Conservation (phyloP, 2,113 vertebrate species). For the Oryzias curvinotus region DNA sequence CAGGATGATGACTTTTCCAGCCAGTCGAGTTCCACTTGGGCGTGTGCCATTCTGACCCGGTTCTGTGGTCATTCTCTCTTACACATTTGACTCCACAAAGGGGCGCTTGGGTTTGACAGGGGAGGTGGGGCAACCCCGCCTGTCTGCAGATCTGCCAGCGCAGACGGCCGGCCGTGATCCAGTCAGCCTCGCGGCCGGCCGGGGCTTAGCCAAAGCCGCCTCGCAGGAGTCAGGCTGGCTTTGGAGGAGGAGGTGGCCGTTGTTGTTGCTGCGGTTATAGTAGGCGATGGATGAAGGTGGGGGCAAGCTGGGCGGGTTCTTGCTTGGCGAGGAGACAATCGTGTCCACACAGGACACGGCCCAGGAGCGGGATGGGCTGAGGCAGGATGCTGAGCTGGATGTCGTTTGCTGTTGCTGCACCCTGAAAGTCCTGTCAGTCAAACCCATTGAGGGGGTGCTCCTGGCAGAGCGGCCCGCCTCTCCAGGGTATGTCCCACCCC, state of each 20-base stretch:
- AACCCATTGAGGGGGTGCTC: constrained; percentile 94
- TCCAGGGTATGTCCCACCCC: constrained; percentile 84
- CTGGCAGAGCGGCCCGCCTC: constrained; percentile 86
- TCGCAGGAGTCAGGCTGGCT: constrained; percentile 78
- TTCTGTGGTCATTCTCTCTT: constrained; percentile 4
- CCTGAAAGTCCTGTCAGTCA: constrained; percentile 91
- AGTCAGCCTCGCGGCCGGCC: constrained; percentile 87
- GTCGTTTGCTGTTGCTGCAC: constrained; percentile 86
- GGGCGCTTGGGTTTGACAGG: constrained; percentile 99
- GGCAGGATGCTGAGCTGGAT: constrained; percentile 58
- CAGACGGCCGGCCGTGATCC: constrained; percentile 91
- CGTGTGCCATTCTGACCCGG: too few species aligned
- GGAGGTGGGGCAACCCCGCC: constrained; percentile 87
- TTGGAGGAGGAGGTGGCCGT: constrained; percentile 88
- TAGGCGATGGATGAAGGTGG: constrained; percentile 88
- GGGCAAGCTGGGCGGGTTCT: constrained; percentile 66
- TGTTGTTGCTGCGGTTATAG: constrained; percentile 99
- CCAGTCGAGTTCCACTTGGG: too few species aligned
- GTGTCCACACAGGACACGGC: constrained; percentile 95
- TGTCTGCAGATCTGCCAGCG: constrained; percentile 86
- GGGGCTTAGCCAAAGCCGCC: constrained; percentile 73
- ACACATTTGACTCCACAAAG: constrained; percentile 98
- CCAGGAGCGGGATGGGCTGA: constrained; percentile 88
- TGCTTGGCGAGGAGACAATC: constrained; percentile 86
- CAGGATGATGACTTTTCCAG: too few species aligned